Evolutionary conservation across 2,113 vertebrate genomes (phyloP), one percentile per base, ranked within the genome.

Genomic region (Platycercus adscitus): DNA sequence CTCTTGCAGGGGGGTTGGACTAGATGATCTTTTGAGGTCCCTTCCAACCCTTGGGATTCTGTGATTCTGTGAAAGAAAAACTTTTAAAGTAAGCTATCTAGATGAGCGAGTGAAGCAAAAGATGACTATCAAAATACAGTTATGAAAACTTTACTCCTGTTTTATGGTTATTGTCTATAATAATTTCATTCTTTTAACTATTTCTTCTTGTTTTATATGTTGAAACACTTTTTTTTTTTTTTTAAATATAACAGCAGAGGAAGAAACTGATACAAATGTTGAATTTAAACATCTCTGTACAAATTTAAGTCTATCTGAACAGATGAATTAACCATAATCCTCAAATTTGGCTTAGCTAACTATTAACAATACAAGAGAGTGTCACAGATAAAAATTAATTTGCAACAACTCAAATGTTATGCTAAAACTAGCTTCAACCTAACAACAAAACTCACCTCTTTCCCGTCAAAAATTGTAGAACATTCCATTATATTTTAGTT

Each of bases 401-500:
- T 72, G 7, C 23, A 76, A 17, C 8, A 46, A 60, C 55, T 0
- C 2, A 81, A 50, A 19, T 44, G 7, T 33, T 55, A 31, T 44
- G 14, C 9, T 47, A 39, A 26, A 58, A 75, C 41, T 46, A 0
- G 0, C 71, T 11, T 50, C 25, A 70, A 33, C 8, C 10, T 29
- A 55, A 68, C 9, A 61, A 39, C 10, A 75, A n/a, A 28, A 13
- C 3, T 1, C 10, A 55, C 1, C 2, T 1, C 4, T 5, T 33
- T 44, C 2, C 17, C 8, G 13, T 8, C 4, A 0, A 39, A 52
- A 58, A 58, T 39, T 2, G 49, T 7, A 77, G 9, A 73, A 76
- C 9, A 3, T 37, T 49, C 3, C 3, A n/a, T 44, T 73, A 41
- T 0, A 0, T 66, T 81, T 87, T 64, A 28, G 0, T 28, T 89